These are phyloP conservation scores for Bugulina stolonifera DNA, from an alignment of 2,888 invertebrate species.

Conservation along the genomic window DNA sequence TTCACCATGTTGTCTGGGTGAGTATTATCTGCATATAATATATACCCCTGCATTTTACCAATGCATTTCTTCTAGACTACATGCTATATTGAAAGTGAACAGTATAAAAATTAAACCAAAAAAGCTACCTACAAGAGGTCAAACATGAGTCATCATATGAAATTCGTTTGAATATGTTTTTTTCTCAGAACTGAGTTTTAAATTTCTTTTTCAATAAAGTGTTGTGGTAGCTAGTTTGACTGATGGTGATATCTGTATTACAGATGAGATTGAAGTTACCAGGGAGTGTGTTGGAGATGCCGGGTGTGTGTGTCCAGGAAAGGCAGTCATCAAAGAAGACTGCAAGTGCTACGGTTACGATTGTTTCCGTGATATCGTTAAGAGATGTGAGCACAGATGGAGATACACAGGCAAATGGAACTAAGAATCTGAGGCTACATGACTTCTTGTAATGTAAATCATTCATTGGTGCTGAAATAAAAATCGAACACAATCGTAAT, in stretches of 20 bases:
- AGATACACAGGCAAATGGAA: not conserved
- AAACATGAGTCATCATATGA: not conserved
- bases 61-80: too few relatives aligned
- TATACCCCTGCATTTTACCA: too few relatives aligned
- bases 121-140: too few relatives aligned
- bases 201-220: not conserved
- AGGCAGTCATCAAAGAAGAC: not conserved
- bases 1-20: not conserved
- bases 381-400: not conserved
- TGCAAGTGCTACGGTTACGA: not conserved
- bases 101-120: too few relatives aligned
- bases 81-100: too few relatives aligned
- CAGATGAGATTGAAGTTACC: not conserved
- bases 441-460: too few relatives aligned
- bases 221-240: too few relatives aligned
- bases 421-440: too few relatives aligned
- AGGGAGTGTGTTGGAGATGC: not conserved
- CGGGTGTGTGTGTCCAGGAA: not conserved
- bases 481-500: too few relatives aligned
- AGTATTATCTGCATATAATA: not conserved
- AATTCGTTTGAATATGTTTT: not conserved
- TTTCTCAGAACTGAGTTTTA: not conserved
- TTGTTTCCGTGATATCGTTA: not conserved
- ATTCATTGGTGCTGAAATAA: too few relatives aligned
- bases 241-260: too few relatives aligned